Evolutionary conservation across 2,888 invertebrate species (phyloP).

Genomic region (Corbicula japonica): DNA sequence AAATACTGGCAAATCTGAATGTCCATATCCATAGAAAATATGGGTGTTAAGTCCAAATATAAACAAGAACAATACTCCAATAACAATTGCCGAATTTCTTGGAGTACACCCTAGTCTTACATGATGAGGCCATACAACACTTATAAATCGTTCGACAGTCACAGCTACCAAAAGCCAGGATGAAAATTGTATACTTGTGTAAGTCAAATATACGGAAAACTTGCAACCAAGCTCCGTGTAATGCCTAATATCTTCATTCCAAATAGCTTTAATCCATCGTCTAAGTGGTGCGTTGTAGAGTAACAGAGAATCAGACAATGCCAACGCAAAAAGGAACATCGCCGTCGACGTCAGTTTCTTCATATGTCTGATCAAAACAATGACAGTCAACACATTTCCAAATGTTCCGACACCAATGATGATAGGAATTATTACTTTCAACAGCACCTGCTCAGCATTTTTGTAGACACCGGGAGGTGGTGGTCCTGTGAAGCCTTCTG

Average conservation of each 20-base stretch:
- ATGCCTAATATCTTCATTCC: slow-evolving; percentile 18
- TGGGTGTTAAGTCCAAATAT: slow-evolving; percentile 39
- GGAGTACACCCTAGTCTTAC: slow-evolving; percentile 26
- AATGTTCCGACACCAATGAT: slow-evolving; percentile 73
- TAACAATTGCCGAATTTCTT: slow-evolving; percentile 14
- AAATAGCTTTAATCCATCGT: slow-evolving; percentile 28
- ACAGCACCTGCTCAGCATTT: slow-evolving; percentile 42
- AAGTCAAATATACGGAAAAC: slow-evolving; percentile 32
- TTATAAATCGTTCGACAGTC: slow-evolving; percentile 39
- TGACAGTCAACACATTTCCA: slow-evolving; percentile 74
- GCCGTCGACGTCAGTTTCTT: slow-evolving; percentile 24
- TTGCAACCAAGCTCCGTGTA: slow-evolving; percentile 33
- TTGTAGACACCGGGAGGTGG: too few relatives aligned
- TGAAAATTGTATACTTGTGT: slow-evolving; percentile 40
- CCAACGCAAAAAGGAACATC: slow-evolving; percentile 32
- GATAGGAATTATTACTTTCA: slow-evolving; percentile 65
- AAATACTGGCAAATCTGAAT: slow-evolving; percentile 6
- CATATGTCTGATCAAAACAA: slow-evolving; percentile 29
- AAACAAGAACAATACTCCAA: too few relatives aligned
- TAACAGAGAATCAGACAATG: slow-evolving; percentile 34
- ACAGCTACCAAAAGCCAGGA: slow-evolving; percentile 52
- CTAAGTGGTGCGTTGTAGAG: too few relatives aligned
- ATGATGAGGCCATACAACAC: slow-evolving; percentile 40
- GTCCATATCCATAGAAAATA: slow-evolving; percentile 27
- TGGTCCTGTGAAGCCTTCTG: too few relatives aligned